phyloP scores from a whole-genome alignment of 2,888 invertebrate genomes.

The Tipula lateralis region DNA sequence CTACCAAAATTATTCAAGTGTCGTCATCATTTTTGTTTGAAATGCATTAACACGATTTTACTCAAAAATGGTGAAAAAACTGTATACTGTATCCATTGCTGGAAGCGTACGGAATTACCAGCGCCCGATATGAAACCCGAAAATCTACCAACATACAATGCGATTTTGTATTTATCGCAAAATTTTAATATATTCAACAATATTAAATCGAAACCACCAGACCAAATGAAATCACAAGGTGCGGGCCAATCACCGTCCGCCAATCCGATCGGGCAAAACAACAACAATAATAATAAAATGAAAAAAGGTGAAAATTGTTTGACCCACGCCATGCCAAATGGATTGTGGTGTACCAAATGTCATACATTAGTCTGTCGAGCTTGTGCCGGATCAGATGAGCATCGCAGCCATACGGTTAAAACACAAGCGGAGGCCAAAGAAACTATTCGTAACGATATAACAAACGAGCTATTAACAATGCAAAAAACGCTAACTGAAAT shows the following conservation, averaged over 20 bases:
- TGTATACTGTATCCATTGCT: conserved; percentile 67
- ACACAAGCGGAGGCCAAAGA: conserved; percentile 64
- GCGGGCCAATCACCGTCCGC: conserved; percentile 33
- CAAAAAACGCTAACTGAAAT: conserved; percentile 65
- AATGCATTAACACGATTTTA: conserved; percentile 64
- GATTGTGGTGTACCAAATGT: conserved; percentile 66
- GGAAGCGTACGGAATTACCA: conserved; percentile 65
- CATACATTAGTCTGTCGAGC: conserved; percentile 60
- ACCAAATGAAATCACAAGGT: conserved; percentile 41
- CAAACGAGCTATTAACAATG: conserved; percentile 62
- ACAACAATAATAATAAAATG: conserved; percentile 36
- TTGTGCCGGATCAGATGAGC: conserved; percentile 62
- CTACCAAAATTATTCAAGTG: conserved; percentile 69
- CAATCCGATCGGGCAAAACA: conserved; percentile 32
- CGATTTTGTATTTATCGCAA: conserved; percentile 62
- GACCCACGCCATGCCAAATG: conserved; percentile 67
- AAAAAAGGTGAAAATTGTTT: conserved; percentile 57
- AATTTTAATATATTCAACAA: conserved; percentile 55
- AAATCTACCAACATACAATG: conserved; percentile 62
- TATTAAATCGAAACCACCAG: conserved; percentile 49
- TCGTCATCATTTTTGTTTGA: conserved; percentile 72
- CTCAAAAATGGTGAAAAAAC: conserved; percentile 58
- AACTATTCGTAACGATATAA: conserved; percentile 60
- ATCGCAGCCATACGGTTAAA: conserved; percentile 63
- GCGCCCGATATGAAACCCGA: conserved; percentile 61